These are phyloP conservation scores for Hyperoplus immaculatus DNA, from an alignment of 2,797 vertebrate species.

Conservation along the genomic window DNA sequence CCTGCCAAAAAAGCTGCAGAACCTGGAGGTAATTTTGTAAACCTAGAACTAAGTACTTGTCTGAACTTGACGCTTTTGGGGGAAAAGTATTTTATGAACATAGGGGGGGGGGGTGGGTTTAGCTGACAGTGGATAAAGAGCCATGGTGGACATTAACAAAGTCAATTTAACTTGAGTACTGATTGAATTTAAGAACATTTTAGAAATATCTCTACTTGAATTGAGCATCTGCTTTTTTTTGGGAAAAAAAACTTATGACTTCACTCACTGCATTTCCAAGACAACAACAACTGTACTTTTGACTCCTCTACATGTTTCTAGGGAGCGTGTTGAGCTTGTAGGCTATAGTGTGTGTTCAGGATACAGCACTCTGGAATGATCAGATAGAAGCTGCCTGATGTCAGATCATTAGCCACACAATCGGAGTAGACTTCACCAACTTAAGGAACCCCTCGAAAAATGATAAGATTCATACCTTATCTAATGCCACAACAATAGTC, in stretches of 20 bases:
- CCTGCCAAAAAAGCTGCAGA: slow-evolving; percentile 68
- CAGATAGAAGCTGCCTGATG: background rate
- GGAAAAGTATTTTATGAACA: slow-evolving; percentile 78
- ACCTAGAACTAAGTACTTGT: slow-evolving; percentile 79
- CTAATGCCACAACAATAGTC: slow-evolving; percentile 4
- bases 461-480: background rate
- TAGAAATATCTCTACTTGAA: too few species aligned
- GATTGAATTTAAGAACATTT: too few species aligned
- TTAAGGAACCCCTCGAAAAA: too few species aligned
- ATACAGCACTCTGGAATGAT: background rate
- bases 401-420: background rate
- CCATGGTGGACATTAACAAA: too few species aligned
- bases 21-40: slow-evolving; percentile 83
- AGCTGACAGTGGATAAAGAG: slow-evolving; percentile 51
- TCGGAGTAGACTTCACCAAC: background rate
- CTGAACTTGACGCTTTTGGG: slow-evolving; percentile 80
- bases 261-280: too few species aligned
- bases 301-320: too few species aligned
- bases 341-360: background rate
- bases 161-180: too few species aligned
- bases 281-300: too few species aligned
- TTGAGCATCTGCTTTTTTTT: too few species aligned
- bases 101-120: slow-evolving; percentile 67
- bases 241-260: too few species aligned
- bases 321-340: background rate